Evolutionary conservation across 2,113 vertebrate species (phyloP).

Genomic region (Trogon melanurus): DNA sequence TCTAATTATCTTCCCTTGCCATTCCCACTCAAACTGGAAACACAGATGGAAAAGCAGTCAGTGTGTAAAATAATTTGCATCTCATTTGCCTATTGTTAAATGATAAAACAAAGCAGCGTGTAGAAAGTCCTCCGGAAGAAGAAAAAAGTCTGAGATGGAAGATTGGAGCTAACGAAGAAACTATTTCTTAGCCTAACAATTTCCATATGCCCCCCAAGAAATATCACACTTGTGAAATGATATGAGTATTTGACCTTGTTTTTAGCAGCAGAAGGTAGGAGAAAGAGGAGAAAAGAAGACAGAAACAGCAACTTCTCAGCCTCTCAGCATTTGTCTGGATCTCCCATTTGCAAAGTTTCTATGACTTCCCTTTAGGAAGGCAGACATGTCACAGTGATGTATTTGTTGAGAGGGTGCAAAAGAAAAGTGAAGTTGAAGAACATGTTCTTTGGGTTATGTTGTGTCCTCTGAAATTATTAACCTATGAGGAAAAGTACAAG

Average conservation of each 20-base stretch:
- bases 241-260: background rate
- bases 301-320: background rate
- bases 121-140: constrained; percentile 11
- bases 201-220: background rate
- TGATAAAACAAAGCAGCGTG: constrained; percentile 40
- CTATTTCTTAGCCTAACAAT: background rate
- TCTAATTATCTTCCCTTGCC: constrained; percentile 41
- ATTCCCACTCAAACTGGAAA: constrained; percentile 28
- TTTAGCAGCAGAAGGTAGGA: background rate
- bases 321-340: background rate
- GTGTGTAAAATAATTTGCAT: constrained; percentile 65
- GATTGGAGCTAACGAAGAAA: background rate
- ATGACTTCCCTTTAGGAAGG: background rate
- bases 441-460: background rate
- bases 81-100: constrained; percentile 51
- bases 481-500: background rate
- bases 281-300: background rate
- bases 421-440: background rate
- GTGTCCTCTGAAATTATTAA: background rate
- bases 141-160: background rate
- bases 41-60: constrained; percentile 70
- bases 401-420: background rate
- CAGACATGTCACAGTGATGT: background rate
- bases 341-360: background rate
- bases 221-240: background rate